Evolutionary conservation across 2,888 invertebrate genomes (phyloP).

Genomic region (Drosophila cognata): DNA sequence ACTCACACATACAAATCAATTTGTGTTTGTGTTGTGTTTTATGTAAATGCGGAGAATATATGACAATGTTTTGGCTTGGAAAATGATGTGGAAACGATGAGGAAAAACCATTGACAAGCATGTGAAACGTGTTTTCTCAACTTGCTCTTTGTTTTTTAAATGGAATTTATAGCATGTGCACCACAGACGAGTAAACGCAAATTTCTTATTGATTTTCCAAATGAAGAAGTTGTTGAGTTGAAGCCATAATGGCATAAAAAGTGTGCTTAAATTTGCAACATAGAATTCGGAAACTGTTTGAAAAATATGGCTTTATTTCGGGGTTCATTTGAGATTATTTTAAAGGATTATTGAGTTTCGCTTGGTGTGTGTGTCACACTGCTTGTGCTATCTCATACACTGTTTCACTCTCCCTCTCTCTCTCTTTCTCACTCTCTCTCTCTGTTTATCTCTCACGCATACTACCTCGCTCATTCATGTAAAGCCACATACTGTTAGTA

Average conservation of each 20-base stretch:
- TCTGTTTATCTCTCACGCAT: not conserved
- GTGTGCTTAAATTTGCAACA: conserved; percentile 3
- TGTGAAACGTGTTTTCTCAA: conserved; percentile 41
- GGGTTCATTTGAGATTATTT: not conserved
- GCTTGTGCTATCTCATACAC: not conserved
- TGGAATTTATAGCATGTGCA: conserved; percentile 35
- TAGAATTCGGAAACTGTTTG: not conserved
- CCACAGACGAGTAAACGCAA: not conserved
- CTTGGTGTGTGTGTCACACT: not conserved
- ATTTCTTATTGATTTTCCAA: conserved; percentile 39
- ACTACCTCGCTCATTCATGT: not conserved
- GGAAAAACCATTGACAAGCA: conserved; percentile 57
- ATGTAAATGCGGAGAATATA: conserved; percentile 54
- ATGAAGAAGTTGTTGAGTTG: not conserved
- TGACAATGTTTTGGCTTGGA: conserved; percentile 58
- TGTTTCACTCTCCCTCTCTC: not conserved
- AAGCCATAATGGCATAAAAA: not conserved
- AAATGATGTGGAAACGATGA: conserved; percentile 80
- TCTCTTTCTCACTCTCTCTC: not conserved
- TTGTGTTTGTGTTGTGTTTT: conserved; percentile 38
- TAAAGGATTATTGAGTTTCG: not conserved
- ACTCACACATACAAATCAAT: conserved; percentile 13
- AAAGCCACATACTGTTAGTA: conserved; percentile 45
- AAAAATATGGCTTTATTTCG: not conserved
- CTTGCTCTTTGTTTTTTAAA: conserved; percentile 18